Evolutionary conservation across 2,888 invertebrate species (phyloP).

Genomic region (Pemphredon lugubris): DNA sequence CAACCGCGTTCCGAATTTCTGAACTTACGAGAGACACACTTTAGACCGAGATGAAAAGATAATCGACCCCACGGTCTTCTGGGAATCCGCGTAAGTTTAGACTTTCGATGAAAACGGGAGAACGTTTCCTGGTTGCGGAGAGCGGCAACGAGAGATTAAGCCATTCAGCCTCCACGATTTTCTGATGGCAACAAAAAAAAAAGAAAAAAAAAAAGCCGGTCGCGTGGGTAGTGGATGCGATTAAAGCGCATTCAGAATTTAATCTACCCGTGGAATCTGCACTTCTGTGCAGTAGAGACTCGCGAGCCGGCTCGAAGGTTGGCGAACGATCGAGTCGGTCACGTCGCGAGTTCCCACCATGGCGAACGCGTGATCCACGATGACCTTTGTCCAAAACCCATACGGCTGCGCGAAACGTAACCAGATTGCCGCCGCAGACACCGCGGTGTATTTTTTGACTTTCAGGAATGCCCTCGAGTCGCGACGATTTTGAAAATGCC

Average conservation of each 20-base stretch:
- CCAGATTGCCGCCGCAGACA: slow-evolving; percentile 7
- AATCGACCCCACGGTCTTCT: too few species aligned
- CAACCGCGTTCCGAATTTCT: too few species aligned
- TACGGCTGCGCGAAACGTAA: slow-evolving; percentile 22
- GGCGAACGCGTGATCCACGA: slow-evolving; percentile 54
- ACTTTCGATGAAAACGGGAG: not conserved
- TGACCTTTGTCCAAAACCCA: slow-evolving; percentile 55
- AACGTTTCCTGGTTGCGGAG: not conserved
- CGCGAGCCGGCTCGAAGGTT: slow-evolving; percentile 33
- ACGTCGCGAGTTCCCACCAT: slow-evolving; percentile 66
- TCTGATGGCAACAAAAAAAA: too few species aligned
- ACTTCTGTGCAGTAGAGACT: slow-evolving; percentile 26
- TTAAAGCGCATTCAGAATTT: slow-evolving; percentile 45
- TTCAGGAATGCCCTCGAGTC: slow-evolving; percentile 2
- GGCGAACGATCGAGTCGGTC: slow-evolving; percentile 61
- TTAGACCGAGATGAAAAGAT: too few species aligned
- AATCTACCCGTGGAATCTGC: slow-evolving; percentile 46
- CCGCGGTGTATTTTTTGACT: slow-evolving; percentile 11
- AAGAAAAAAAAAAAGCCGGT: slow-evolving; percentile 11
- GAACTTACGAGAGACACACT: too few species aligned
- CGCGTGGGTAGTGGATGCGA: slow-evolving; percentile 28
- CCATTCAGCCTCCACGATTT: slow-evolving; percentile 17
- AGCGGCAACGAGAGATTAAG: slow-evolving; percentile 26
- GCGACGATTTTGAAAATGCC: too few species aligned
- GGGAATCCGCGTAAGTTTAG: too few species aligned